A percentile compares a stretch with the other conserved stretches of the same genome.
Evolutionary conservation across 1,140 invertebrate species (phyloP).

Genomic region (Trachymyrmex septentrionalis): DNA sequence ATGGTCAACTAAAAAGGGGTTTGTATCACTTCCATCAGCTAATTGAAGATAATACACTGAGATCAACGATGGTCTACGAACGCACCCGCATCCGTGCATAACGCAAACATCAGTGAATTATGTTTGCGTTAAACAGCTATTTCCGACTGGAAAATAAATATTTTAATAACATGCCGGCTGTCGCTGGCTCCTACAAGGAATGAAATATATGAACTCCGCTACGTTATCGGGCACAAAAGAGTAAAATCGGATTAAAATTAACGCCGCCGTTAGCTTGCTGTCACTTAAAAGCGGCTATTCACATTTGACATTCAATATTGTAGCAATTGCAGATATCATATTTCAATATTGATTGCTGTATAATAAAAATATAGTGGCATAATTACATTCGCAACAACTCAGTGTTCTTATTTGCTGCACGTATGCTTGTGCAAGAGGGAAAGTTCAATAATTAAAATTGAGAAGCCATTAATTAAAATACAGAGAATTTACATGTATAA

Average conservation of each 20-base stretch:
- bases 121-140: constrained; percentile 7
- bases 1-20: constrained; percentile 6
- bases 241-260: constrained; percentile 47
- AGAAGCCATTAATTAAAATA: not conserved
- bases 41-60: constrained; percentile 46
- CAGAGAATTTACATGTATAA: not conserved
- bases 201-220: constrained; percentile 50
- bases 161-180: constrained; percentile 26
- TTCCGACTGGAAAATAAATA: constrained; percentile 42
- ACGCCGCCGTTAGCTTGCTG: constrained; percentile 10
- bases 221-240: constrained; percentile 25
- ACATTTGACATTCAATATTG: constrained; percentile 48
- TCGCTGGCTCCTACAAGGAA: constrained; percentile 15
- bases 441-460: not conserved
- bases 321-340: not conserved
- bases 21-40: constrained; percentile 11
- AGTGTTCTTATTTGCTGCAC: not conserved
- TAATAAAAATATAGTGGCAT: not conserved
- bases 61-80: not conserved
- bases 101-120: not conserved
- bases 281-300: constrained; percentile 30
- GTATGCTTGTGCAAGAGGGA: not conserved
- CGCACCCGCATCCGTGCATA: not conserved
- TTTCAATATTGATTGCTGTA: not conserved
- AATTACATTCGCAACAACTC: not conserved